Percentiles rank a stretch among this genome's conserved stretches.
These are phyloP conservation scores for Rhynchophorus ferrugineus DNA, from an alignment of 1,140 invertebrate genomes.

Conservation along the genomic window DNA sequence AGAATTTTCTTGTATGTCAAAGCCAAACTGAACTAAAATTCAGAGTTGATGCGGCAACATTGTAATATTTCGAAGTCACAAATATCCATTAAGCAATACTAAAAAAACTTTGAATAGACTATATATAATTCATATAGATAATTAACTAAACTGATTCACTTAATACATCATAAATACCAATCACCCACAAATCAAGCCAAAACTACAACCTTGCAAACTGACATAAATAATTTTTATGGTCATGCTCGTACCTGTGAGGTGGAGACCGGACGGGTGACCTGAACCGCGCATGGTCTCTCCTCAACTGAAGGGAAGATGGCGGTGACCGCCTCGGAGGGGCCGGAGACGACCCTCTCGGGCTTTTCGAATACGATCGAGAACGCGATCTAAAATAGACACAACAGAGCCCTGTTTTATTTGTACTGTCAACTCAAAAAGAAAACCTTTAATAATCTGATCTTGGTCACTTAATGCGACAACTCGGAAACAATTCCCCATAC, in stretches of 20 bases:
- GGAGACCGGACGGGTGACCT: conserved; percentile 47
- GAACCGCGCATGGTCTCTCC: conserved; percentile 41
- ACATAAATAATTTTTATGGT: neutral
- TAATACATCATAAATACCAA: no score
- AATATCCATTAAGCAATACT: no score
- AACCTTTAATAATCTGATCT: neutral
- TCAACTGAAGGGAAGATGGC: conserved; percentile 20
- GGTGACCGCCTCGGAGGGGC: conserved; percentile 27
- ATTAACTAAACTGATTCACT: no score
- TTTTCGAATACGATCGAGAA: conserved; percentile 35
- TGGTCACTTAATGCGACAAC: neutral
- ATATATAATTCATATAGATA: no score
- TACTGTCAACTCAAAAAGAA: conserved; percentile 7
- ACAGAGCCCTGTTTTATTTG: conserved; percentile 6
- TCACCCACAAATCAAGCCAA: no score
- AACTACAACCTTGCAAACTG: no score
- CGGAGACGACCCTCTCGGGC: conserved; percentile 30
- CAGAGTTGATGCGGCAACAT: no score
- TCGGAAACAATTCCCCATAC: neutral
- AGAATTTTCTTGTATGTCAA: no score
- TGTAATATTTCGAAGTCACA: no score
- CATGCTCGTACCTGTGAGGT: conserved; percentile 27
- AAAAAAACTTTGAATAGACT: no score
- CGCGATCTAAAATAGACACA: conserved; percentile 34
- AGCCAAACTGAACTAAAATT: no score